A percentile compares a stretch with the other conserved stretches of the same genome.
These are phyloP conservation scores for Polyploca ridens DNA, from an alignment of 2,888 invertebrate genomes.

Conservation along the genomic window DNA sequence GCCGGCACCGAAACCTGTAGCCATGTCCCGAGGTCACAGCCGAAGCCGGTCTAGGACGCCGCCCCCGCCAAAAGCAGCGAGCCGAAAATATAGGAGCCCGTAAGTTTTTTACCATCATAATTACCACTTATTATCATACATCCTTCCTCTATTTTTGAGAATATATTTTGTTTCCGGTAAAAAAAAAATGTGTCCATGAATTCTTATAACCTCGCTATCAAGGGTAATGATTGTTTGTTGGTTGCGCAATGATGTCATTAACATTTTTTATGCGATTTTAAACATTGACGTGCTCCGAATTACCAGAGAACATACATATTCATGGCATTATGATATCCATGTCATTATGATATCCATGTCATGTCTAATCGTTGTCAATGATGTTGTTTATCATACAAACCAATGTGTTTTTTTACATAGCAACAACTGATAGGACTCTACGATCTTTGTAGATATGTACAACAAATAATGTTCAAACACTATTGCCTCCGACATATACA, in stretches of 20 bases:
- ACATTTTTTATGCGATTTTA: conserved; percentile 35
- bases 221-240: conserved; percentile 50
- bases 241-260: conserved; percentile 63
- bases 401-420: conserved; percentile 11
- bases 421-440: conserved; percentile 16
- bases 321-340: neutral
- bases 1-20: conserved; percentile 68
- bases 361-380: neutral
- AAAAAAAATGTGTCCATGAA: conserved; percentile 27
- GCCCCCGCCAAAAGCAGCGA: conserved; percentile 78
- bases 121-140: neutral
- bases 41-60: conserved; percentile 82
- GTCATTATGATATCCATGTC: neutral
- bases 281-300: neutral
- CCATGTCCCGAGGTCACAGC: conserved; percentile 77
- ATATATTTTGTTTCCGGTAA: neutral
- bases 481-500: no score
- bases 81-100: conserved; percentile 81
- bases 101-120: conserved; percentile 48
- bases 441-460: no score
- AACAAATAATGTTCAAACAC: no score
- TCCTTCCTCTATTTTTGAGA: neutral
- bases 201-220: conserved; percentile 71
- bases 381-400: neutral
- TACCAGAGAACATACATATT: neutral